These are phyloP conservation scores for Thalassaphorura encarpata DNA, from an alignment of 1,140 invertebrate genomes.

Conservation along the genomic window DNA sequence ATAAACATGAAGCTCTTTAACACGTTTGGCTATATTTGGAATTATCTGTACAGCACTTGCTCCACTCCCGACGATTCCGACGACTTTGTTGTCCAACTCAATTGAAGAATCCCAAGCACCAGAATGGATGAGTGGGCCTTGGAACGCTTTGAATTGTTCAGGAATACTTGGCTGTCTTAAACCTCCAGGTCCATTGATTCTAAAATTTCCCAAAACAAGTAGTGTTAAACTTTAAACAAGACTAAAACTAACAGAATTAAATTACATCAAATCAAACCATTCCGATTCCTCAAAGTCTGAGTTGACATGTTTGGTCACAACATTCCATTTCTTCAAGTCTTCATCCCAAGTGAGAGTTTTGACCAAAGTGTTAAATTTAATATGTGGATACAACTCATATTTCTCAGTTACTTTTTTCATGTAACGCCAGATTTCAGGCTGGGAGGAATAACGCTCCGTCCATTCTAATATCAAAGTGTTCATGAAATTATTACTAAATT, in stretches of 20 bases:
- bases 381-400: constrained; percentile 11
- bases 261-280: constrained; percentile 11
- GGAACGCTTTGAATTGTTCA: neutral
- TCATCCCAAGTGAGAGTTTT: constrained; percentile 10
- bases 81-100: neutral
- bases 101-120: neutral
- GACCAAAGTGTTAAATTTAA: constrained; percentile 8
- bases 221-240: neutral
- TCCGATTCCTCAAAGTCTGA: neutral
- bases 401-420: constrained; percentile 5
- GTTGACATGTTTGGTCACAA: neutral
- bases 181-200: neutral
- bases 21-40: constrained; percentile 14
- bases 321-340: constrained; percentile 4
- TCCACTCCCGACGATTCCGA: constrained; percentile 10
- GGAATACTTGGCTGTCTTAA: neutral
- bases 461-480: constrained; percentile 3
- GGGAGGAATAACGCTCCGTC: neutral
- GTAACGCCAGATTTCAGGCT: constrained; percentile 16
- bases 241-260: constrained; percentile 2
- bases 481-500: neutral
- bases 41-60: constrained; percentile 23
- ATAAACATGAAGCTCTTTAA: constrained; percentile 17
- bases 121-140: neutral
- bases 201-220: neutral